phyloP scores from a whole-genome alignment of 2,797 vertebrate species.

The Xenentodon cancila region DNA sequence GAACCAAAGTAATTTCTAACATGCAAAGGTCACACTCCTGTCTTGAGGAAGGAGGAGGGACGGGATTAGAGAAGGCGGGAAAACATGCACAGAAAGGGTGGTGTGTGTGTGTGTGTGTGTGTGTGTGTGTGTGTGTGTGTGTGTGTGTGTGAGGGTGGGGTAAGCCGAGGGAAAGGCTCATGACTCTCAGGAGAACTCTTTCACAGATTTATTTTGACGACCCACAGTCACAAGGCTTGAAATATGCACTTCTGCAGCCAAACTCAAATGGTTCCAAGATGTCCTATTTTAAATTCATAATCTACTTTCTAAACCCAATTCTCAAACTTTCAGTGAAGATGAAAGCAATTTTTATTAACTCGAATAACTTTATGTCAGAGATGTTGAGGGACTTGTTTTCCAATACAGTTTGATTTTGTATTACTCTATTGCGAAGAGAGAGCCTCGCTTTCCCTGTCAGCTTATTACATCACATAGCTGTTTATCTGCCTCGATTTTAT shows the following conservation, averaged over 20 bases:
- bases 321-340: constrained; percentile 12
- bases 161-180: constrained; percentile 37
- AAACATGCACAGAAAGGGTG: constrained; percentile 14
- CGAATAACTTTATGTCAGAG: not conserved
- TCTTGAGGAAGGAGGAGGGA: constrained; percentile 52
- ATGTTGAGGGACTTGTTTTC: not conserved
- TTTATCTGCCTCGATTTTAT: no score
- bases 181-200: constrained; percentile 50
- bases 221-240: constrained; percentile 45
- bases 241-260: constrained; percentile 45
- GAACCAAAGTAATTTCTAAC: constrained; percentile 18
- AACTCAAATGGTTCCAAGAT: constrained; percentile 14
- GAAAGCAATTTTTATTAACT: not conserved
- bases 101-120: constrained; percentile 1
- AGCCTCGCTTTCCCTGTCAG: no score
- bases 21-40: constrained; percentile 43
- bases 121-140: constrained; percentile 3
- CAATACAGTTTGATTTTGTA: not conserved
- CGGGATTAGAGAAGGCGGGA: not conserved
- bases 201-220: constrained; percentile 57
- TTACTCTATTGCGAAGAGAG: not conserved
- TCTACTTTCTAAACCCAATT: constrained; percentile 27
- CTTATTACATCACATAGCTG: no score
- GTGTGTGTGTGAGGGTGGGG: constrained; percentile 14
- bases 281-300: constrained; percentile 20